phyloP scores from a whole-genome alignment of 2,888 invertebrate species.

The Pyrrhia umbra region DNA sequence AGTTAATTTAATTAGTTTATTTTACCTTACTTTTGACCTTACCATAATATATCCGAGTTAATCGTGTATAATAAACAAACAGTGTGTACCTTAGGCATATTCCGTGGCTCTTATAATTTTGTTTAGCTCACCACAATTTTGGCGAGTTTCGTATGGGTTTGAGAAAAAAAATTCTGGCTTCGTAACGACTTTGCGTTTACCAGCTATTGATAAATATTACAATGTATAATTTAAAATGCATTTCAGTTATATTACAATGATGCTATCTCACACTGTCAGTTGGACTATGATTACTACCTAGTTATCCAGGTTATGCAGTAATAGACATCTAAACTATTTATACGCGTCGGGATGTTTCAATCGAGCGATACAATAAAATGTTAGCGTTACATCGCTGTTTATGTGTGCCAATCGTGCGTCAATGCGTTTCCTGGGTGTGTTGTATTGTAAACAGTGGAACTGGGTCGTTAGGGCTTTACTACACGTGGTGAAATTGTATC shows the following conservation, averaged over 20 bases:
- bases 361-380: slow-evolving; percentile 44
- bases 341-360: slow-evolving; percentile 31
- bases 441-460: slow-evolving; percentile 47
- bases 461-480: slow-evolving; percentile 34
- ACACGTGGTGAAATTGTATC: slow-evolving; percentile 10
- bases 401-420: slow-evolving; percentile 45
- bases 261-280: background rate
- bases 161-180: too few relatives aligned
- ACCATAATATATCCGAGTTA: too few relatives aligned
- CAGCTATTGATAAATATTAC: background rate
- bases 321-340: slow-evolving; percentile 50
- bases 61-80: too few relatives aligned
- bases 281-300: slow-evolving; percentile 12
- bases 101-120: too few relatives aligned
- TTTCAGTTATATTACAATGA: background rate
- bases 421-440: slow-evolving; percentile 40
- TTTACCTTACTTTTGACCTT: too few relatives aligned
- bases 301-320: slow-evolving; percentile 29
- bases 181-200: background rate
- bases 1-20: too few relatives aligned
- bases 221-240: background rate
- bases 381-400: slow-evolving; percentile 44
- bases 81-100: too few relatives aligned
- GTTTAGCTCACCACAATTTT: too few relatives aligned
- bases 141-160: too few relatives aligned